These are phyloP conservation scores for Siniperca obscura DNA, from an alignment of 2,797 vertebrate genomes.

Conservation along the genomic window DNA sequence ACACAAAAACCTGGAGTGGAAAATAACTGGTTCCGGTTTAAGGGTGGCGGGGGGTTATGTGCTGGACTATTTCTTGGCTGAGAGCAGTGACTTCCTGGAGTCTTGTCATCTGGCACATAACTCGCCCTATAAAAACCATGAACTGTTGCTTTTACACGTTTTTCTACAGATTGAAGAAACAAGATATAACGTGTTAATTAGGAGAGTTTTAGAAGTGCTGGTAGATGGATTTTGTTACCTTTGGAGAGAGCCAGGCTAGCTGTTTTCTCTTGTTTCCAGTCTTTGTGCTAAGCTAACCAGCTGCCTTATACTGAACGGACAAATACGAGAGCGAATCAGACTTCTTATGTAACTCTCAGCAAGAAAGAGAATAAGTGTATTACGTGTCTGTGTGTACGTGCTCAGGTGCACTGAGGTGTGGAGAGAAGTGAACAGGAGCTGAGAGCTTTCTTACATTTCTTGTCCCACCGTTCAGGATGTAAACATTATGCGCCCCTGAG, in stretches of 20 bases:
- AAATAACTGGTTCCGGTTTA: no score
- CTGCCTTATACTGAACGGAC: not conserved
- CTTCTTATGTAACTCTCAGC: not conserved
- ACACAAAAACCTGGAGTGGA: not conserved
- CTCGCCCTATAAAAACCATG: not conserved
- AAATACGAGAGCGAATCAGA: not conserved
- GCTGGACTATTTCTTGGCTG: no score
- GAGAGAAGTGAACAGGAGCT: not conserved
- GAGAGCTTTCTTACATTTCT: not conserved
- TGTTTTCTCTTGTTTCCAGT: not conserved
- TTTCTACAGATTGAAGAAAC: not conserved
- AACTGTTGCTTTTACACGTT: not conserved
- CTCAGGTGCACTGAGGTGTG: constrained; percentile 7
- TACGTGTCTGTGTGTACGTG: no score
- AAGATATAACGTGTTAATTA: not conserved
- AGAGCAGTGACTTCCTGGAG: not conserved
- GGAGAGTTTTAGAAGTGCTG: not conserved
- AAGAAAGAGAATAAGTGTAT: not conserved
- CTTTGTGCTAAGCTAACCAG: not conserved
- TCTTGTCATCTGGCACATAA: not conserved
- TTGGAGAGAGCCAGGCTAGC: not conserved
- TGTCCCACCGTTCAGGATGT: not conserved
- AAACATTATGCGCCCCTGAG: not conserved
- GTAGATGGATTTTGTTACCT: not conserved
- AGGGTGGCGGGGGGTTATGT: no score